Conservation (phyloP, 2,113 vertebrate species). For the Etia nguti region DNA sequence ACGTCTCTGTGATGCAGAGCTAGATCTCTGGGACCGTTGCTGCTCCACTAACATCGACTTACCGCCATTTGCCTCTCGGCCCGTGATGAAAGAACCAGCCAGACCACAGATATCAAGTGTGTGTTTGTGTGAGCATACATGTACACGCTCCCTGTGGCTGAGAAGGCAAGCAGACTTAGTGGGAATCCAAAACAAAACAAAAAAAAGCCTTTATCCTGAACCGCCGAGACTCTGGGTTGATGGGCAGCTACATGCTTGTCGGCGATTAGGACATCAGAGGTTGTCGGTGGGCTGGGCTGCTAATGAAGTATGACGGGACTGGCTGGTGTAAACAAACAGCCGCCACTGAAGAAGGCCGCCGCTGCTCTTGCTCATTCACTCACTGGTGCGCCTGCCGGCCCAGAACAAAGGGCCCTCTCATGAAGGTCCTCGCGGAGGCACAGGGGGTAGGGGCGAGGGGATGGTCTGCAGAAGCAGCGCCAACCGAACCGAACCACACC, state of each 20-base stretch:
- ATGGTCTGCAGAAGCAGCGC: slow-evolving; percentile 46
- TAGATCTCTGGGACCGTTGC: slow-evolving; percentile 42
- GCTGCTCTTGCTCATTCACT: slow-evolving; percentile 59
- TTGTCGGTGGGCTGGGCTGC: slow-evolving; percentile 65
- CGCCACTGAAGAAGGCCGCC: slow-evolving; percentile 69
- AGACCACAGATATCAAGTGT: slow-evolving; percentile 4
- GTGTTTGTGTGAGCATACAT: slow-evolving; percentile 20
- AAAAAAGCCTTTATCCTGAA: slow-evolving; percentile 44
- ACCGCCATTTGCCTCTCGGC: slow-evolving; percentile 57
- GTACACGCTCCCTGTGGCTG: slow-evolving; percentile 11
- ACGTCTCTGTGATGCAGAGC: slow-evolving; percentile 74
- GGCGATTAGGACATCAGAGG: slow-evolving; percentile 71
- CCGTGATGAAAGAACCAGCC: slow-evolving; percentile 56
- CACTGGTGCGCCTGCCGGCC: slow-evolving; percentile 56
- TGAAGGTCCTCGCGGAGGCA: slow-evolving; percentile 59
- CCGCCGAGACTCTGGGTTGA: slow-evolving; percentile 40
- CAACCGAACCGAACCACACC: slow-evolving; percentile 51
- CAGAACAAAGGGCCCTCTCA: slow-evolving; percentile 70
- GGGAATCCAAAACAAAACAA: slow-evolving; percentile 27
- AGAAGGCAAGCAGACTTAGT: slow-evolving; percentile 30
- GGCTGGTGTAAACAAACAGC: slow-evolving; percentile 74
- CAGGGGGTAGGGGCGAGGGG: slow-evolving; percentile 43
- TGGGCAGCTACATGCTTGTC: slow-evolving; percentile 54
- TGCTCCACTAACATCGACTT: slow-evolving; percentile 46
- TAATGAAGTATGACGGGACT: slow-evolving; percentile 75